Evolutionary conservation across 1,140 invertebrate species (phyloP).

Genomic region (Cepaea nemoralis): DNA sequence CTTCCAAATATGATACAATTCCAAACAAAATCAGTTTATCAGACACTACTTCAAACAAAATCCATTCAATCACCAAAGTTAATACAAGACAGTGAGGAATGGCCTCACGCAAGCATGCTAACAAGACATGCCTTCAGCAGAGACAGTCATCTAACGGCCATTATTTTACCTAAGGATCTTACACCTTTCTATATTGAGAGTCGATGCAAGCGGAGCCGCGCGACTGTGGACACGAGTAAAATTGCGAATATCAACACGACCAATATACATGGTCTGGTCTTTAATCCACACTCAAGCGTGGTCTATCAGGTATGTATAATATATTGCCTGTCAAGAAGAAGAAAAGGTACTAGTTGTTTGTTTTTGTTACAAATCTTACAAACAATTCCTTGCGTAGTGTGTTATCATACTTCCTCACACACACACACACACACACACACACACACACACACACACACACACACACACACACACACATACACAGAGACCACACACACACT

Average conservation of each 20-base stretch:
- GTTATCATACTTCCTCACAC: no score
- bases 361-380: no score
- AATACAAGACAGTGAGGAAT: background rate
- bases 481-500: no score
- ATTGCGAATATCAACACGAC: slow-evolving; percentile 75
- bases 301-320: slow-evolving; percentile 78
- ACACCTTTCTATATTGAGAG: background rate
- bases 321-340: background rate
- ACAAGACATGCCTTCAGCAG: background rate
- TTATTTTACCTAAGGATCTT: slow-evolving; percentile 19
- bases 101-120: background rate
- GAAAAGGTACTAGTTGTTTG: no score
- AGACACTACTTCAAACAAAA: background rate
- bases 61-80: background rate
- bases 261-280: slow-evolving; percentile 83
- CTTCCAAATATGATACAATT: no score
- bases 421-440: no score
- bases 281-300: slow-evolving; percentile 91
- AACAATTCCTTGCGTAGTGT: no score
- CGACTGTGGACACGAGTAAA: slow-evolving; percentile 80
- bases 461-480: no score
- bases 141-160: background rate
- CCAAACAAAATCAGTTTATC: no score
- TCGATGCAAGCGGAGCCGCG: slow-evolving; percentile 28
- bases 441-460: no score